Percentiles rank a stretch among this genome's conserved stretches.
Evolutionary conservation across 2,797 vertebrate species (phyloP).

Genomic region (Pangasius djambal): DNA sequence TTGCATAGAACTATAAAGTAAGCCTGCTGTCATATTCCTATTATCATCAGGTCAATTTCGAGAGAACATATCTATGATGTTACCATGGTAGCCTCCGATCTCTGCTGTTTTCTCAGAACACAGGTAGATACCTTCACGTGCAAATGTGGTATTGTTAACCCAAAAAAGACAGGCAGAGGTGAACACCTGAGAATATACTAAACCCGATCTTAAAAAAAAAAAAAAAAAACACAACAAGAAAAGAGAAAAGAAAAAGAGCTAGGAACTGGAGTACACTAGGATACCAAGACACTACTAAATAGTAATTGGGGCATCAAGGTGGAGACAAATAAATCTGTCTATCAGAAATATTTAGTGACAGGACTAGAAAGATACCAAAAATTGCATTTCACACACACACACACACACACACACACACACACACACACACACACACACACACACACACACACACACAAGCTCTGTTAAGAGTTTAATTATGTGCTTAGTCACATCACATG

Average conservation of each 20-base stretch:
- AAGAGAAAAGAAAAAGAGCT: not conserved
- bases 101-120: not conserved
- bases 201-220: not conserved
- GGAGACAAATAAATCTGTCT: not conserved
- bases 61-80: not conserved
- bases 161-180: not conserved
- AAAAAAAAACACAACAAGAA: not conserved
- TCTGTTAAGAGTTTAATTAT: not conserved
- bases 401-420: too few species aligned
- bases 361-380: not conserved
- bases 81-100: not conserved
- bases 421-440: too few species aligned
- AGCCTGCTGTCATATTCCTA: not conserved
- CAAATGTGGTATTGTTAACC: not conserved
- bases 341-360: not conserved
- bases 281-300: not conserved
- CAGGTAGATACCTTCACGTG: too few species aligned
- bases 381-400: too few species aligned
- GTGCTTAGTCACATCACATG: not conserved
- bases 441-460: too few species aligned
- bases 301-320: not conserved
- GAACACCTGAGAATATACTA: not conserved
- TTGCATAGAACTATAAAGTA: not conserved
- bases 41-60: not conserved
- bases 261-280: not conserved